Conservation (phyloP, 2,888 invertebrate species). For the Synergus laeviventris region DNA sequence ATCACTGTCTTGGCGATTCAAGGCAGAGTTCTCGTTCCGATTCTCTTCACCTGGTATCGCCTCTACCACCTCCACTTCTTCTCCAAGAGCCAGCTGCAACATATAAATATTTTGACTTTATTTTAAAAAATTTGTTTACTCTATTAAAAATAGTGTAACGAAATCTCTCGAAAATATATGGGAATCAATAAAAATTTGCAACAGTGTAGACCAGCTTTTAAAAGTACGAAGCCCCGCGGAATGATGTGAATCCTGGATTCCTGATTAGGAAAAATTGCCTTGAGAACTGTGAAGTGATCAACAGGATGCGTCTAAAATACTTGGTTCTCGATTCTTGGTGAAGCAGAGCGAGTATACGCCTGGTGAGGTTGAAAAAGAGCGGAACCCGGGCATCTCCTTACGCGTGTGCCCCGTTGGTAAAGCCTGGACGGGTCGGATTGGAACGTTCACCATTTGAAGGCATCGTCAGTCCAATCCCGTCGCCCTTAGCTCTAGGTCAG, state of each 20-base stretch:
- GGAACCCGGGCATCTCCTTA: conserved; percentile 42
- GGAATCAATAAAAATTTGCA: no score
- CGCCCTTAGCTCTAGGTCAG: conserved; percentile 74
- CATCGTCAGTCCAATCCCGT: conserved; percentile 51
- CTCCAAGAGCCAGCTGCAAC: conserved; percentile 71
- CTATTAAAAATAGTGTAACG: no score
- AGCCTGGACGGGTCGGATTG: conserved; percentile 59
- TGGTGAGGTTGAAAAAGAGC: conserved; percentile 34
- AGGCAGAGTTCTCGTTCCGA: conserved; percentile 77
- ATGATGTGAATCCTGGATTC: no score
- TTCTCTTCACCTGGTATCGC: conserved; percentile 78
- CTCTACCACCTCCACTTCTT: conserved; percentile 83
- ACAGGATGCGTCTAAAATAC: conserved; percentile 37
- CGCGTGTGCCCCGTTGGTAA: conserved; percentile 39
- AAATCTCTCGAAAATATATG: no score
- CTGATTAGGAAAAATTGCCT: conserved; percentile 31
- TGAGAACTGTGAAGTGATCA: conserved; percentile 14
- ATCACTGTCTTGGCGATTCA: conserved; percentile 81
- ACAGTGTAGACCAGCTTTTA: no score
- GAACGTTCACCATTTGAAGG: conserved; percentile 47
- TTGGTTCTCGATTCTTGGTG: conserved; percentile 36
- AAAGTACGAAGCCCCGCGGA: no score
- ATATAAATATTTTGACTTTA: not conserved
- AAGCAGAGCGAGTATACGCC: conserved; percentile 19
- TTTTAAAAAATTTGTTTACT: no score